Evolutionary conservation across 2,113 vertebrate genomes (phyloP).

Genomic region (sheep (Ovis aries)): ARS-UI_Ramb_v3.0 NC_056060.1:4654001-4654500

Average conservation of each 20-base stretch:
- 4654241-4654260: rapidly evolving
- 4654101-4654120: background rate
- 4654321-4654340: background rate
- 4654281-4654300: background rate
- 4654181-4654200: background rate
- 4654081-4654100: background rate
- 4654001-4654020: background rate
- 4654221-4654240: rapidly evolving
- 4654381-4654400: background rate
- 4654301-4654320: background rate
- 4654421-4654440: background rate
- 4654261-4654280: background rate
- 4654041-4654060: background rate
- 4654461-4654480: background rate
- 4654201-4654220: background rate
- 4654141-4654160: background rate
- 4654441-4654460: background rate
- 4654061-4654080: background rate
- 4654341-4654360: background rate
- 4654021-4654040: background rate
- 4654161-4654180: background rate
- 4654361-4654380: background rate
- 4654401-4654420: background rate
- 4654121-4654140: background rate
- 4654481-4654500: background rate